Percentiles rank a stretch among this genome's conserved stretches.
These are phyloP conservation scores for Subanguina moxae DNA, from an alignment of 1,140 invertebrate species.

Conservation along the genomic window DNA sequence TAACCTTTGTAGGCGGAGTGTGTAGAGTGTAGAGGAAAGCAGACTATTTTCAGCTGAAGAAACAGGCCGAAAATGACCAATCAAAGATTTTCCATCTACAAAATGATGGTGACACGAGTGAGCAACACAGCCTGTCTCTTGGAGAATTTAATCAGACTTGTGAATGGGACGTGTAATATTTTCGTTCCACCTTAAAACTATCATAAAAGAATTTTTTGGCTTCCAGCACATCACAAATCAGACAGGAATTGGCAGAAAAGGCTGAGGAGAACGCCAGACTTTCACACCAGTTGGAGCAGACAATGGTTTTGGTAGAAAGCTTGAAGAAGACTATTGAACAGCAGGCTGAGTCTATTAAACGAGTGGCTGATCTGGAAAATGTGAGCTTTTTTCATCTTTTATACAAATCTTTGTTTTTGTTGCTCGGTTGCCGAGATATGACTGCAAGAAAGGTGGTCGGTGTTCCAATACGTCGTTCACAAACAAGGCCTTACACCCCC, in stretches of 20 bases:
- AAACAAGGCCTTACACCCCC: too few species aligned
- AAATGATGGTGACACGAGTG: neutral
- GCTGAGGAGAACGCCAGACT: neutral
- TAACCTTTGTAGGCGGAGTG: too few species aligned
- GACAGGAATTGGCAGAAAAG: neutral
- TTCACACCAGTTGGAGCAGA: neutral
- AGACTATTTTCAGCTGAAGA: slow-evolving; percentile 6
- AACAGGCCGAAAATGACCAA: slow-evolving; percentile 8
- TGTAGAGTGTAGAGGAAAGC: neutral
- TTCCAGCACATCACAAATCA: neutral
- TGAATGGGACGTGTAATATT: neutral
- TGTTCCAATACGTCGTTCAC: too few species aligned
- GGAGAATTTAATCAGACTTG: neutral
- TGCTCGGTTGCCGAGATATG: too few species aligned
- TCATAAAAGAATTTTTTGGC: neutral
- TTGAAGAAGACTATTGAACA: neutral
- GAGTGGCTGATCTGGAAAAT: slow-evolving; percentile 3
- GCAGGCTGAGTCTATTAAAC: neutral
- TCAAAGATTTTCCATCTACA: slow-evolving; percentile 8
- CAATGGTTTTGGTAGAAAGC: too few species aligned
- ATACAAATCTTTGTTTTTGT: too few species aligned
- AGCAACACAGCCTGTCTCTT: neutral
- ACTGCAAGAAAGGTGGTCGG: too few species aligned
- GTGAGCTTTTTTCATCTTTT: too few species aligned
- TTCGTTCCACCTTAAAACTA: neutral